Evolutionary conservation across 1,140 invertebrate species (phyloP), one percentile per base, ranked within the genome.

Genomic region (Catajapyx aquilonaris): DNA sequence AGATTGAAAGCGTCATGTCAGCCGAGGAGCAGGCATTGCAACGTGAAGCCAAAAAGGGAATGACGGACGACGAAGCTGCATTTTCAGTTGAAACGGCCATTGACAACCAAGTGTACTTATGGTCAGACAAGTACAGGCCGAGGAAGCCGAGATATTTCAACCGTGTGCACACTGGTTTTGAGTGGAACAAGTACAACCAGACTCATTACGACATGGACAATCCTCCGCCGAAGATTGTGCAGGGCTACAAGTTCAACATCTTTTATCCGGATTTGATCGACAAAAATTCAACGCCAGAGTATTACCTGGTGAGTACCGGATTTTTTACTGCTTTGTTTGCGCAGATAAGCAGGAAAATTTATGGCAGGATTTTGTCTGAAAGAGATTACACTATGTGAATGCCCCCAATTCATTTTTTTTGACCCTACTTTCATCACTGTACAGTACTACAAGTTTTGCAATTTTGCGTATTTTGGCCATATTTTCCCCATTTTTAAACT

Each of bases 171-270:
- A 84, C 79, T 28, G 88, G 95, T 4, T 99, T 98, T 60, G 94
- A 98, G 53, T 99, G 95, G 95, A 99, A 99, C 59, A 98, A 98
- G 55, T 99, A 99, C 55, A 99, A 99, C 63, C 94, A 99, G 60
- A 98, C 93, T 13, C 94, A 98, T 64, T 99, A 99, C 57, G 94
- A 99, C 54, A 93, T 97, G 76, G 95, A 99, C 58, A 99, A 99
- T 67, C 94, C 95, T 25, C 95, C 95, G 13, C 95, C 95, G 1
- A 99, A 99, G 64, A 96, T 99, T 52, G 95, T 99, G 0, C 94
- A 99, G 59, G 95, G 95, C 19, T 99, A 99, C 62, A 98, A 98
- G 56, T 99, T 99, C 61, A 99, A 99, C 62, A 98, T 99, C 43
- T 98, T 99, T 61, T 99, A 96, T 66, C 94, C 94, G 0, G 95